These are phyloP conservation scores for Apteryx mantelli DNA, from an alignment of 2,113 vertebrate species.

Conservation along the genomic window DNA sequence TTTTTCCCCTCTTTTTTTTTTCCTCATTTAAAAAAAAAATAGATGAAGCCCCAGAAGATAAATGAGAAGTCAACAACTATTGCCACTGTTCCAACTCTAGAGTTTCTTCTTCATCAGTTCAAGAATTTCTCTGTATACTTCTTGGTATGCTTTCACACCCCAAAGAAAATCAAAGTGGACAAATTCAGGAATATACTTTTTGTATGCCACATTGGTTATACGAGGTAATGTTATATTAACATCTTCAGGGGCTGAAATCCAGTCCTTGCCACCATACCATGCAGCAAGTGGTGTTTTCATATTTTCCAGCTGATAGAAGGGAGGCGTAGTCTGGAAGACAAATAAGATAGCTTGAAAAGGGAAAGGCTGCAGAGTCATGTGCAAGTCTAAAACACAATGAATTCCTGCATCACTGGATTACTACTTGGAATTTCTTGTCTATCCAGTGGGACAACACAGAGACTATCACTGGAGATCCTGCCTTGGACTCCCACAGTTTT, in stretches of 20 bases:
- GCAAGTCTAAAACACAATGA: background rate
- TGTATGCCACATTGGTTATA: slow-evolving; percentile 73
- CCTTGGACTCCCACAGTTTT: background rate
- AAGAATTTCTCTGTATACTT: slow-evolving; percentile 78
- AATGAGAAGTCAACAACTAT: background rate
- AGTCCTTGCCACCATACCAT: slow-evolving; percentile 79
- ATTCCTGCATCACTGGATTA: background rate
- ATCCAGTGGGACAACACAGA: rapidly evolving
- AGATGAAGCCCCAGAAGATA: background rate
- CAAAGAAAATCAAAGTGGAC: slow-evolving; percentile 83
- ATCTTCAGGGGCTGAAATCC: slow-evolving; percentile 74
- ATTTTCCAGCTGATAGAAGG: slow-evolving; percentile 78
- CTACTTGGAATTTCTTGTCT: background rate
- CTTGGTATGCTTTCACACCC: slow-evolving; percentile 73
- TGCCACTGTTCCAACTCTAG: background rate
- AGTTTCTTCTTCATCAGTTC: slow-evolving; percentile 63
- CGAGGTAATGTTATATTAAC: slow-evolving; percentile 61
- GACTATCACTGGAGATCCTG: background rate
- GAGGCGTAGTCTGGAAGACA: slow-evolving; percentile 66
- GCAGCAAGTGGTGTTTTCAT: slow-evolving; percentile 75
- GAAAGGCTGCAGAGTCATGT: background rate
- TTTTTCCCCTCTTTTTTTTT: background rate
- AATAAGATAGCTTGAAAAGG: background rate
- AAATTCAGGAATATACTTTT: slow-evolving; percentile 76
- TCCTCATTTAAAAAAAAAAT: background rate